Conservation (phyloP, 2,113 vertebrate species). For the Anhinga rufa region DNA sequence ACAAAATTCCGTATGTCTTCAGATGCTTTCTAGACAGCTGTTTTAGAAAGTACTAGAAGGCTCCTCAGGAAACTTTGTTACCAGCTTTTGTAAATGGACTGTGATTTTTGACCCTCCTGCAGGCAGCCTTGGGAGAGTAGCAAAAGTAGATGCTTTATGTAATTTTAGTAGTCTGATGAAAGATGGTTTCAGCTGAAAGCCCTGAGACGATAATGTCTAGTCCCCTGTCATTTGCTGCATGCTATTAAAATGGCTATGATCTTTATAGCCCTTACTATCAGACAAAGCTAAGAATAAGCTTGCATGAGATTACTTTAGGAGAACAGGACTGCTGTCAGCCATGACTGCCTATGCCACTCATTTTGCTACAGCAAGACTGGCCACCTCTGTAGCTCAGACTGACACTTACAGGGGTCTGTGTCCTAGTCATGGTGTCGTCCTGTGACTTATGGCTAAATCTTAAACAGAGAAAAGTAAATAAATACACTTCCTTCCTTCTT, state of each 20-base stretch:
- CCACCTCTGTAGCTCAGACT: neutral
- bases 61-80: neutral
- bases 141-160: neutral
- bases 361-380: neutral
- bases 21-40: neutral
- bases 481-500: neutral
- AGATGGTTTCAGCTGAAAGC: neutral
- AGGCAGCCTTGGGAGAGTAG: neutral
- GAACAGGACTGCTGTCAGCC: neutral
- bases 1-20: neutral
- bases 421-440: neutral
- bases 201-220: neutral
- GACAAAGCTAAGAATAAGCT: neutral
- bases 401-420: neutral
- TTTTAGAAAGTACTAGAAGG: neutral
- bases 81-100: neutral
- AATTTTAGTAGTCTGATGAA: conserved; percentile 17
- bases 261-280: neutral
- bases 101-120: neutral
- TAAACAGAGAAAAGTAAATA: neutral
- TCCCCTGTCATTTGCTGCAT: neutral
- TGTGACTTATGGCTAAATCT: neutral
- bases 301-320: neutral
- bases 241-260: neutral
- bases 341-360: neutral